Evolutionary conservation across 2,797 vertebrate genomes (phyloP).

Genomic region (Acanthurus lineatus): DNA sequence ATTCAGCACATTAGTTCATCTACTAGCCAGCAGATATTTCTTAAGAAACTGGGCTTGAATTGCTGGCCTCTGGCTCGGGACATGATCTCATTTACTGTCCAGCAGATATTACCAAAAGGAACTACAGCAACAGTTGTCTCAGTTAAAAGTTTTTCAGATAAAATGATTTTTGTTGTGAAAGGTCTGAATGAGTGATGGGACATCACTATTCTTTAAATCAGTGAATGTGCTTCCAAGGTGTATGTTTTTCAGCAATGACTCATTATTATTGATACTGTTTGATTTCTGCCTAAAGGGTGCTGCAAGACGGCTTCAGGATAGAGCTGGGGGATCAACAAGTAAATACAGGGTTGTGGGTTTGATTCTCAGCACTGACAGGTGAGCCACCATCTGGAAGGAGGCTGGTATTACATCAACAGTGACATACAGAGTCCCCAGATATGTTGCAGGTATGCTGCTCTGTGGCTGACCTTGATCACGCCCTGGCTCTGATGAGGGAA

Average conservation of each 20-base stretch:
- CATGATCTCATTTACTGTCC: background rate
- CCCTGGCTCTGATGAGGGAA: conserved; percentile 8
- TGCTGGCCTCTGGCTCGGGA: conserved; percentile 16
- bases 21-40: conserved; percentile 3
- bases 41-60: conserved; percentile 1
- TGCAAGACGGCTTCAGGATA: background rate
- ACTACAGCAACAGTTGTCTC: conserved; percentile 7
- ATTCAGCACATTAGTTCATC: conserved; percentile 4
- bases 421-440: background rate
- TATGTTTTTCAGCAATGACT: conserved; percentile 5
- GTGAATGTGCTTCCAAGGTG: background rate
- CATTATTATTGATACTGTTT: conserved; percentile 6
- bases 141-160: background rate
- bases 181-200: background rate
- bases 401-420: conserved; percentile 28
- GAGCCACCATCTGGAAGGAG: conserved; percentile 30
- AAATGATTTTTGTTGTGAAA: conserved; percentile 1
- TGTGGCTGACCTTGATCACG: conserved; percentile 11
- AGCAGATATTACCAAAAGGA: conserved; percentile 5
- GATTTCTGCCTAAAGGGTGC: background rate
- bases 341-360: background rate
- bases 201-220: background rate
- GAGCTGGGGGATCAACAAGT: background rate
- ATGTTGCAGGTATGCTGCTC: conserved; percentile 5
- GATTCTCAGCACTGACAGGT: conserved; percentile 22